phyloP scores from a whole-genome alignment of 2,888 invertebrate species.

The Epinotia demarniana region DNA sequence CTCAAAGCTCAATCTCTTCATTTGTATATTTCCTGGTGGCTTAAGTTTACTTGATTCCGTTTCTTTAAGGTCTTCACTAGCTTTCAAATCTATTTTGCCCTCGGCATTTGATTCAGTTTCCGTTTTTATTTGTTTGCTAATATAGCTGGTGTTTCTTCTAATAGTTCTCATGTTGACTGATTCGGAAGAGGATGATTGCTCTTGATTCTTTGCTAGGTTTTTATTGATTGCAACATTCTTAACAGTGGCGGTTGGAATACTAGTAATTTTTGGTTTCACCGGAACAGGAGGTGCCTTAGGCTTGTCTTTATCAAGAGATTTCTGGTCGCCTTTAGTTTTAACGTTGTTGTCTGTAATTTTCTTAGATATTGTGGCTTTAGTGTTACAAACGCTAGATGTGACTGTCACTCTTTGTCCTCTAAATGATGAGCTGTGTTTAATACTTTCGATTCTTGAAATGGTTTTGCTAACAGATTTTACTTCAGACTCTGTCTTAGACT shows the following conservation, averaged over 20 bases:
- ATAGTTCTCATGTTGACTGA: slow-evolving; percentile 66
- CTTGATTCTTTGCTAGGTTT: slow-evolving; percentile 57
- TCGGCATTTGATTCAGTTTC: slow-evolving; percentile 57
- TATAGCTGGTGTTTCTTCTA: slow-evolving; percentile 62
- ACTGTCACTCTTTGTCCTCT: slow-evolving; percentile 63
- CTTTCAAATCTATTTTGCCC: slow-evolving; percentile 47
- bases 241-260: slow-evolving; percentile 57
- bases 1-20: slow-evolving; percentile 79
- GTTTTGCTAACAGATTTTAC: slow-evolving; percentile 60
- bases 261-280: slow-evolving; percentile 83
- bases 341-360: slow-evolving; percentile 40
- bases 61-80: slow-evolving; percentile 49
- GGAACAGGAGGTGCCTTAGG: slow-evolving; percentile 87
- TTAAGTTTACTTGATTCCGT: slow-evolving; percentile 55
- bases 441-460: slow-evolving; percentile 64
- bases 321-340: slow-evolving; percentile 52
- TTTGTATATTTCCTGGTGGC: slow-evolving; percentile 70
- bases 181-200: slow-evolving; percentile 64
- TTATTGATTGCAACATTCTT: slow-evolving; percentile 53
- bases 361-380: slow-evolving; percentile 57
- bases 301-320: slow-evolving; percentile 62
- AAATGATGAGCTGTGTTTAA: slow-evolving; percentile 66
- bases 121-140: slow-evolving; percentile 57
- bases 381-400: slow-evolving; percentile 57
- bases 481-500: slow-evolving; percentile 57